phyloP scores from a whole-genome alignment of 2,888 invertebrate genomes.

The Oasisia sp. region DNA sequence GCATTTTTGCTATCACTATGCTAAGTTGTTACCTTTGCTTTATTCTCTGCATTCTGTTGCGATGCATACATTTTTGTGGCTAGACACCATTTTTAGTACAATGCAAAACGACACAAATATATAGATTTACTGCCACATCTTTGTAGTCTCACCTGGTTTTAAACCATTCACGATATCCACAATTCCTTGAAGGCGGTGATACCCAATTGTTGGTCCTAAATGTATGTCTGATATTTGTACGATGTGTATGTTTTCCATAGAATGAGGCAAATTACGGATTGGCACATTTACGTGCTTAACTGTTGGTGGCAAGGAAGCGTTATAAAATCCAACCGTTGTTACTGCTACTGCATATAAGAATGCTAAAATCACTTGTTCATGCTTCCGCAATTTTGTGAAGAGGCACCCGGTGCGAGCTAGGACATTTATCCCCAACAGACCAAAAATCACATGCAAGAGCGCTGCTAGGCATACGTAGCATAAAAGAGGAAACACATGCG shows the following conservation, averaged over 20 bases:
- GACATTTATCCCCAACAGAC: neutral
- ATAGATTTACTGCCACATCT: neutral
- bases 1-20: too few species aligned
- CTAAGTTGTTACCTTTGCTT: too few species aligned
- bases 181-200: neutral
- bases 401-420: neutral
- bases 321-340: slow-evolving; percentile 6
- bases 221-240: slow-evolving; percentile 20
- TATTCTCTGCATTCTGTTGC: too few species aligned
- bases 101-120: neutral
- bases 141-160: slow-evolving; percentile 18
- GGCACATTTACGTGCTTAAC: slow-evolving; percentile 1
- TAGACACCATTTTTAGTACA: too few species aligned
- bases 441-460: neutral
- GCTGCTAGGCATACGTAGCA: slow-evolving; percentile 17
- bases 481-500: neutral
- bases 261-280: neutral
- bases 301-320: neutral
- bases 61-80: too few species aligned
- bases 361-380: neutral
- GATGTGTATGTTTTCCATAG: neutral
- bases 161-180: slow-evolving; percentile 8
- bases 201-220: slow-evolving; percentile 20
- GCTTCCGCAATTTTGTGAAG: neutral
- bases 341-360: neutral